Conservation (phyloP, 1,140 invertebrate genomes). For the Aphidius gifuensis region DNA sequence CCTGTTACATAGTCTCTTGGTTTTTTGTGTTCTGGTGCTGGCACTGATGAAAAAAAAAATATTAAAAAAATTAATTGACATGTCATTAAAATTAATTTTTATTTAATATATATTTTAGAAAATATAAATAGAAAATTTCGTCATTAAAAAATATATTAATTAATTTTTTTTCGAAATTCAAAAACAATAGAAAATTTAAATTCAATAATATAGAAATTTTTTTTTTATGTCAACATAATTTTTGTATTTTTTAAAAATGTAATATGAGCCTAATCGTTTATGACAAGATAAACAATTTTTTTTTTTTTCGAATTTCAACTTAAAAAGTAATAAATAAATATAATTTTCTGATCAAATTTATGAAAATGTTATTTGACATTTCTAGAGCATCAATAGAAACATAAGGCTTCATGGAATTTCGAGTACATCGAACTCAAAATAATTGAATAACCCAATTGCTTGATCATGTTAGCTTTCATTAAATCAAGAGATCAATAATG, state of each 20-base stretch:
- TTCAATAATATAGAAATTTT: no score
- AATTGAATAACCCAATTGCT: conserved; percentile 46
- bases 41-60: conserved; percentile 53
- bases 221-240: no score
- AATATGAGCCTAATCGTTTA: no score
- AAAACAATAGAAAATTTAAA: no score
- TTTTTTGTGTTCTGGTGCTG: conserved; percentile 70
- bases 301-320: not conserved
- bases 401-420: conserved; percentile 1
- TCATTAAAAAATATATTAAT: no score
- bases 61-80: conserved; percentile 23
- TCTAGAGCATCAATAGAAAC: not conserved
- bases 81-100: conserved; percentile 3
- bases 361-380: not conserved
- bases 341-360: not conserved
- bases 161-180: no score
- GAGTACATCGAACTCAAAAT: conserved; percentile 25
- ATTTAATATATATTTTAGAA: no score
- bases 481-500: conserved; percentile 43
- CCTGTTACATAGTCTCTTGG: conserved; percentile 77
- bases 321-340: not conserved
- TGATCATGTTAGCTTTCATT: conserved; percentile 48
- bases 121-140: no score
- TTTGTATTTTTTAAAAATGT: no score
- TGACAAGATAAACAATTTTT: no score